Base-by-base conservation (phyloP, 1,140 invertebrate genomes). In the Psix sp. region DNA sequence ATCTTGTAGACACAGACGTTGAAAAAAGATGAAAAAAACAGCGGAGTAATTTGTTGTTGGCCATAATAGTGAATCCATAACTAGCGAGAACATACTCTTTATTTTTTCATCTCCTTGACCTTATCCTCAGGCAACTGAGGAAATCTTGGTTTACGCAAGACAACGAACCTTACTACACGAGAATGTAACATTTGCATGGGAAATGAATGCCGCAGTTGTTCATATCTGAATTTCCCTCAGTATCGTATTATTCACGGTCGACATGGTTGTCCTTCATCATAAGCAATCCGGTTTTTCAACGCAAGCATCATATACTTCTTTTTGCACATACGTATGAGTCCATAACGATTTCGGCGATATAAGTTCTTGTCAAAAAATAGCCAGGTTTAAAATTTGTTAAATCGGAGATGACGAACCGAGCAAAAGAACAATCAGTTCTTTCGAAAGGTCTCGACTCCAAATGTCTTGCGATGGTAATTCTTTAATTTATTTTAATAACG, bases 131-230 rank as follows among this genome's bases (percentile, higher is more conserved):
- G 71, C 71, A 49, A 62, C 38, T 62, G 49, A 74, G 71, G 71
- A 74, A 74, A 74, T 67, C 71, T 66, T 20, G 17, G 71, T 74
- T 74, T 74, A 67, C 71, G 71, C 62, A 74, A 73, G 70, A 73
- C 70, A 73, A 49, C 70, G 70, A 66, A 73, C 54, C 59, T 59
- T 65, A 65, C 59, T 56, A 42, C 35, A 60, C 70, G 54, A 66
- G 70, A 74, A 74, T 74, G 70, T 74, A 74, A 54, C 70, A 74
- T 74, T 74, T 62, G 62, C 70, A 74, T 74, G 70, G 70, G 62
- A 74, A 74, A 74, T 74, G 60, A 74, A 66, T 62, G 43, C 56
- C 42, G 38, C 49, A 51, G n/a, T 14, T 56, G 40, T 48, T 66
- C 43, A 62, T 74, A 74, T 66, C 62, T 62, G 62, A 74, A 74